Percentiles rank a stretch among this genome's conserved stretches.
Evolutionary conservation across 1,140 invertebrate genomes (phyloP).

Genomic region (Trichomalopsis sarcophagae): DNA sequence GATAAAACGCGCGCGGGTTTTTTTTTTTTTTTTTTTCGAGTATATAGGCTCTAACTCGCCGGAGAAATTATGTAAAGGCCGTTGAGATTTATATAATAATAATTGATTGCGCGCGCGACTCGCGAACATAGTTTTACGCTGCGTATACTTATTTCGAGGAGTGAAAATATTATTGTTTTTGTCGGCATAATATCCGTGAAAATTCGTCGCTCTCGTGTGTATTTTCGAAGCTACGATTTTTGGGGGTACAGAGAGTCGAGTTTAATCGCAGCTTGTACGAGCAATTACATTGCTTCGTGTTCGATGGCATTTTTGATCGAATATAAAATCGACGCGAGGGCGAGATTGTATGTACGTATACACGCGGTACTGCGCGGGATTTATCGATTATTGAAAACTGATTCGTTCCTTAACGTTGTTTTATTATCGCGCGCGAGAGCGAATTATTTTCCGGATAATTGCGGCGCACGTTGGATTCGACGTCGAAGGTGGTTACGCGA

Average conservation of each 20-base stretch:
- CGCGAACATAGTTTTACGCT: background rate
- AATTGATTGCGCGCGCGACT: background rate
- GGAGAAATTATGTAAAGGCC: background rate
- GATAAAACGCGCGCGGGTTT: too few species aligned
- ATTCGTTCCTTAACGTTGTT: background rate
- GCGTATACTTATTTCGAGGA: background rate
- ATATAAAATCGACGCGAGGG: background rate
- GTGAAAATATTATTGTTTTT: slow-evolving; percentile 5
- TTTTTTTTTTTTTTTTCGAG: background rate
- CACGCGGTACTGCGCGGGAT: background rate
- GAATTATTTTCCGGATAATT: slow-evolving; percentile 1
- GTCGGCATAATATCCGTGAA: background rate
- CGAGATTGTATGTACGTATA: too few species aligned
- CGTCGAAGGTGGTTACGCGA: background rate
- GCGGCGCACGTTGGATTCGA: background rate
- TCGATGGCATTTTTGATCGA: background rate
- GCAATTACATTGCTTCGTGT: background rate
- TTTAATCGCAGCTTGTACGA: background rate
- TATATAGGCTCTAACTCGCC: background rate
- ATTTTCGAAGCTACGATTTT: background rate
- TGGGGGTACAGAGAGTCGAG: too few species aligned
- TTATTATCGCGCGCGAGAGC: background rate
- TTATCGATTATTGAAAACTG: slow-evolving; percentile 4
- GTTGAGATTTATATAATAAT: background rate
- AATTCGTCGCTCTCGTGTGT: background rate